Conservation (phyloP, 2,888 invertebrate genomes). For the Eumacrocentrus americanus region DNA sequence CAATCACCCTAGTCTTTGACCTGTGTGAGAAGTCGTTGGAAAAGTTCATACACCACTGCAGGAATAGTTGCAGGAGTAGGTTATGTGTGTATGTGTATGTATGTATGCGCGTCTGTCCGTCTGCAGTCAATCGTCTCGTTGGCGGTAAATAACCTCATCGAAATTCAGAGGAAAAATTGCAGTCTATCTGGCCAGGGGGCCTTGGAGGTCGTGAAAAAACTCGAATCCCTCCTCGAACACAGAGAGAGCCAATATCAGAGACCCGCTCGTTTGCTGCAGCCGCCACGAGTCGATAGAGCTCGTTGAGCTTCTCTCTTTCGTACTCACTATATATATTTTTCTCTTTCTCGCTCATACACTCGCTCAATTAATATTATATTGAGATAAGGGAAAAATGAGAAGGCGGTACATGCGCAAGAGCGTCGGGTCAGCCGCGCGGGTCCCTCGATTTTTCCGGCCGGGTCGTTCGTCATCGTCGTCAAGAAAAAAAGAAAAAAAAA, state of each 20-base stretch:
- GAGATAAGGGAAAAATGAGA: conserved; percentile 29
- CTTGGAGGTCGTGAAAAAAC: conserved; percentile 25
- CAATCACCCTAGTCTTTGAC: conserved; percentile 33
- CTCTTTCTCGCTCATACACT: conserved; percentile 5
- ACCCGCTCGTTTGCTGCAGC: conserved; percentile 32
- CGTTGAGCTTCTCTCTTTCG: conserved; percentile 16
- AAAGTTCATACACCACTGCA: conserved; percentile 33
- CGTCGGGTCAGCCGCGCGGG: conserved; percentile 20
- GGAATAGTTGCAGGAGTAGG: too few relatives aligned
- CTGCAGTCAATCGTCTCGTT: conserved; percentile 25
- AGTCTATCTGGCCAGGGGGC: conserved; percentile 18
- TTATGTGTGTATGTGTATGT: too few relatives aligned
- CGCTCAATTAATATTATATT: conserved; percentile 30
- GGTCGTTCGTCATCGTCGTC: conserved; percentile 10
- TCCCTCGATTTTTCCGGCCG: conserved; percentile 27
- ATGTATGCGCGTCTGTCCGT: too few relatives aligned
- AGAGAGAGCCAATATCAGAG: conserved; percentile 11
- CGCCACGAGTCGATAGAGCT: conserved; percentile 37
- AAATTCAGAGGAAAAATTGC: conserved; percentile 31
- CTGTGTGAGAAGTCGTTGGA: conserved; percentile 30
- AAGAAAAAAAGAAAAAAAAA: conserved; percentile 17
- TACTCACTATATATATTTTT: background rate
- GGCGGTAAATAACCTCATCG: conserved; percentile 31
- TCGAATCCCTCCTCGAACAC: conserved; percentile 24
- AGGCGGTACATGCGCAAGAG: conserved; percentile 25